Evolutionary conservation across 2,113 vertebrate species (phyloP), one percentile per base, ranked within the genome.

Genomic region (Bettongia penicillata): DNA sequence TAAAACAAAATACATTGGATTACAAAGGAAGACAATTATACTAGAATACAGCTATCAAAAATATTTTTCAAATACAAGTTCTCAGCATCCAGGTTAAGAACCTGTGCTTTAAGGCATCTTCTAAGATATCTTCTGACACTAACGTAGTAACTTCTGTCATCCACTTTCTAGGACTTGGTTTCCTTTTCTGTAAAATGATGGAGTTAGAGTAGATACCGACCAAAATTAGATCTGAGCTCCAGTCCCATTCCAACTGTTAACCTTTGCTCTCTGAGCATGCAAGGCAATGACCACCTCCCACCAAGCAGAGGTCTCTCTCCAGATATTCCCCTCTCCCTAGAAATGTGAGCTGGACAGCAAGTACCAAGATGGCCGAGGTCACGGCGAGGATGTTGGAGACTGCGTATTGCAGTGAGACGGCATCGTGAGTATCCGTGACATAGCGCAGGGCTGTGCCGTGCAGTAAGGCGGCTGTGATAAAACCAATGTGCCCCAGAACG

Each of bases 391-490:
- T 96, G 51, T 99, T 99, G 96, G 99, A 97, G 90, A 99, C 49
- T 8, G 98, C 97, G 49, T 99, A 99, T 92, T 99, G 99, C 98
- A 99, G 92, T 10, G 99, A 98, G 25, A 98, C 91, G 2, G 98
- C 96, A 0, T 99, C 98, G 11, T 47, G 96, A 51, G 99, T 97
- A 0, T 97, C 23, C 12, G 96, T 96, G 96, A 99, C 98, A 19
- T 99, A 99, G 89, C 99, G 97, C 93, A 99, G 98, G 91, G 99
- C 99, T 0, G 98, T 99, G 55, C 99, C 99, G 0, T 99, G 99
- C 23, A 99, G 98, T 3, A 99, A 97, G 0, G 99, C 98, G 0
- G 98, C 98, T 0, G 98, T 51, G 92, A 99, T 98, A 98, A 99
- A 99, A 98, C 98, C 99, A 43, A 99, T 95, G 16, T 99, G 99